These are phyloP conservation scores for Dicaeum eximium DNA, from an alignment of 2,113 vertebrate genomes.

Conservation along the genomic window DNA sequence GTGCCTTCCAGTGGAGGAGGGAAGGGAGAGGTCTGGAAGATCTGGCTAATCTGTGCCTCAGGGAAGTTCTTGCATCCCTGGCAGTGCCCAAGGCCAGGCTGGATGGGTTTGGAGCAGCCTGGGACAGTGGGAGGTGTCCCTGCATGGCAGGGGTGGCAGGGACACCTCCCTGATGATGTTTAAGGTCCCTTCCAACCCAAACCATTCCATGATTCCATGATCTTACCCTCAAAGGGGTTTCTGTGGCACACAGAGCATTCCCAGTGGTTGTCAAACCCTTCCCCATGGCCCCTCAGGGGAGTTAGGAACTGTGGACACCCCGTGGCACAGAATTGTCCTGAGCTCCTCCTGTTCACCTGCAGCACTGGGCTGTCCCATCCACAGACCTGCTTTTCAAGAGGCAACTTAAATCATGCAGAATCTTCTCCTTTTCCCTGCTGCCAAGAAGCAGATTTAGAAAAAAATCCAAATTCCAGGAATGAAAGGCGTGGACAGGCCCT, in stretches of 20 bases:
- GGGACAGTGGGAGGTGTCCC: background rate
- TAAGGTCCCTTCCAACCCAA: background rate
- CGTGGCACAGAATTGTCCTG: background rate
- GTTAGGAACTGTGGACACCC: background rate
- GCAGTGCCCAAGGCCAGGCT: background rate
- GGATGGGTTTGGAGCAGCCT: background rate
- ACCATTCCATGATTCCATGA: background rate
- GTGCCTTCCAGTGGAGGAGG: background rate
- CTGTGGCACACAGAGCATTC: background rate
- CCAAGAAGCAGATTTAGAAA: background rate
- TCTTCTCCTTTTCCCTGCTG: background rate
- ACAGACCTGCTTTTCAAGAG: background rate
- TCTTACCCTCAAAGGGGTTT: background rate
- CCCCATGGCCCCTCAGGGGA: background rate
- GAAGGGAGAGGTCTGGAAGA: background rate
- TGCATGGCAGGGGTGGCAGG: background rate
- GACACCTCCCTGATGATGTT: no score
- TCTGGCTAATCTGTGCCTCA: background rate
- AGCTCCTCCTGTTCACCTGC: background rate
- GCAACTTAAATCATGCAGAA: background rate
- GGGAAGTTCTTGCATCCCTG: background rate
- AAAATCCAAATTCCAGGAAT: background rate
- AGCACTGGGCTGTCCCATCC: background rate
- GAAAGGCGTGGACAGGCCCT: accelerated
- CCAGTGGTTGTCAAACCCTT: background rate